A percentile compares a stretch with the other conserved stretches of the same genome.
These are phyloP conservation scores for Chromobotia macracanthus DNA, from an alignment of 2,797 vertebrate genomes.

Conservation along the genomic window DNA sequence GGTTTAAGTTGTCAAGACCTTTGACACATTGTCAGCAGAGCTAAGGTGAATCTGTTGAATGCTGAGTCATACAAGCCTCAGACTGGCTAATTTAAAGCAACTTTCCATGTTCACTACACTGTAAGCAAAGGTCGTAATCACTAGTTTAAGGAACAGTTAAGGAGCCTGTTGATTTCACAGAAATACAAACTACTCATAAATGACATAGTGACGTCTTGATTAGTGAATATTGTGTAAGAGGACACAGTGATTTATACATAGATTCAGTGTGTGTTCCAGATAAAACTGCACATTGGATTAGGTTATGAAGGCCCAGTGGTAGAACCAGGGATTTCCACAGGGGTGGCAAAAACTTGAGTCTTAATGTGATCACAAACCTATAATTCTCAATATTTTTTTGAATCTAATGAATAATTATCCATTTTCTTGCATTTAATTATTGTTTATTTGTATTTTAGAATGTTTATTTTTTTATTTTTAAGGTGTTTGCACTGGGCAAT, in stretches of 20 bases:
- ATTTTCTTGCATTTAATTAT: neutral
- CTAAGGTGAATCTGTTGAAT: neutral
- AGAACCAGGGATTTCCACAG: neutral
- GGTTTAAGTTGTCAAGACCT: neutral
- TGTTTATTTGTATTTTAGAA: neutral
- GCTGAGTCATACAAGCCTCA: neutral
- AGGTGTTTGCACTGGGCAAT: constrained; percentile 96
- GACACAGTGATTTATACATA: no score
- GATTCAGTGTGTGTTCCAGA: no score
- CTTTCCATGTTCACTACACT: neutral
- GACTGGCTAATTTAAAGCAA: neutral
- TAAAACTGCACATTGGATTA: no score
- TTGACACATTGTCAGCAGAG: neutral
- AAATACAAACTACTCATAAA: no score
- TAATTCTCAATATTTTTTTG: no score
- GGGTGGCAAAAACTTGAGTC: no score
- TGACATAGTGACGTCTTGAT: no score
- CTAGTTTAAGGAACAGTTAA: no score
- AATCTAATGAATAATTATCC: no score
- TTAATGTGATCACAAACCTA: neutral
- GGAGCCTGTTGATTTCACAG: no score
- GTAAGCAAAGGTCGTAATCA: neutral
- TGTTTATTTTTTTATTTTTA: neutral
- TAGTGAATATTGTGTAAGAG: no score
- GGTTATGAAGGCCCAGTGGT: neutral